Conservation (phyloP, 2,888 invertebrate genomes). For the Notodonta dromedarius region DNA sequence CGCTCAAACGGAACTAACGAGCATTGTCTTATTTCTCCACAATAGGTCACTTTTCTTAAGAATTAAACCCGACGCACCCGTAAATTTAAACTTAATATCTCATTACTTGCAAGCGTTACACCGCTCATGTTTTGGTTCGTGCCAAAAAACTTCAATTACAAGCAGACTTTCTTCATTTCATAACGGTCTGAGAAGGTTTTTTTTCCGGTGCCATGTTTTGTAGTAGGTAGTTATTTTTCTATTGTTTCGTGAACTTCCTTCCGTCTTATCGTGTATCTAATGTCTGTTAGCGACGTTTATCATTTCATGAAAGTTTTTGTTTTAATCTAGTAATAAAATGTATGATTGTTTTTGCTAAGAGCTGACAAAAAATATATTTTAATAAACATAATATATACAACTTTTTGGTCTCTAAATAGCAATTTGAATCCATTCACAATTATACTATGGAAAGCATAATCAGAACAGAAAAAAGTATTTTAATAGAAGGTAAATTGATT, state of each 20-base stretch:
- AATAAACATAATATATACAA: no score
- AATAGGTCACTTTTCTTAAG: conserved; percentile 82
- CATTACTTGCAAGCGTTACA: conserved; percentile 77
- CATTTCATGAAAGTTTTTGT: no score
- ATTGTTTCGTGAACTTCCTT: background rate
- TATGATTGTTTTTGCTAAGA: no score
- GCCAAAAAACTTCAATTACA: conserved; percentile 65
- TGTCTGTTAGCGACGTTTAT: no score
- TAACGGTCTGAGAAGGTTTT: conserved; percentile 16
- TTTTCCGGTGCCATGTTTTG: conserved; percentile 12
- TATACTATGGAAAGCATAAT: no score
- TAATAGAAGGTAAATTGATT: no score
- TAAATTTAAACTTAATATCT: conserved; percentile 81
- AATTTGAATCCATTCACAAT: no score
- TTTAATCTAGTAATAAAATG: no score
- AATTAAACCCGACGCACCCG: conserved; percentile 72
- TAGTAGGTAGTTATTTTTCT: conserved; percentile 16
- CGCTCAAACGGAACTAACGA: conserved; percentile 75
- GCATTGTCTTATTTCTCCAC: conserved; percentile 79
- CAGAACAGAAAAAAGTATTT: no score
- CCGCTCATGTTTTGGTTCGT: conserved; percentile 59
- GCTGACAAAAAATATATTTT: no score
- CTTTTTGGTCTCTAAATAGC: no score
- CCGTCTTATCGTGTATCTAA: no score
- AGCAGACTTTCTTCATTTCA: conserved; percentile 42